Base-by-base conservation (phyloP, 2,888 invertebrate genomes). In the Romanomermis culicivorax region DNA sequence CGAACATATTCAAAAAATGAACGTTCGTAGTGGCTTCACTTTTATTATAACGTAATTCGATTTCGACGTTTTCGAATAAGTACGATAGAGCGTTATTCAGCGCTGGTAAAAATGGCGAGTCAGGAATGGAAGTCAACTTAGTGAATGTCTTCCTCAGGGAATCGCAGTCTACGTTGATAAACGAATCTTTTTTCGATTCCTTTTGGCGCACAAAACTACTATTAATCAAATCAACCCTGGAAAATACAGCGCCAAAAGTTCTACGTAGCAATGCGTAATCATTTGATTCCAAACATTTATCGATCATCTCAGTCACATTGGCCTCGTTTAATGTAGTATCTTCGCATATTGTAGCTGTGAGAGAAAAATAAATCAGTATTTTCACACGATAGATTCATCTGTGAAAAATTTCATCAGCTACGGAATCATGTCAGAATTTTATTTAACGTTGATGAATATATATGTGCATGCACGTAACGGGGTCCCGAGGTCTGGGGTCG, bases 181-280 rank as follows among this genome's bases (percentile, higher is more conserved):
- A n/a, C n/a, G 4, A n/a, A 7, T 50, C 50, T 26, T 7, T 50
- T 7, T 7, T 23, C 17, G 17, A 11, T 23, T 11, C 11, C n/a
- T 45, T 11, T 20, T 45, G 7, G 47, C 7, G n/a, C 54, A 77
- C 73, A 74, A 87, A 82, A 75, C 82, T 84, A 63, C 78, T 75
- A 51, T 82, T 78, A 53, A 88, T 71, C 58, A 80, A 76, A 59
- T 79, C 79, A 45, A 79, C 77, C 58, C 73, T 74, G 29, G 77
- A 77, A 70, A 82, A 88, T 1, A 85, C 81, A 68, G 81, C 79
- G 1, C 82, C 82, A 30, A 88, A 70, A 17, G 81, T 80, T 55
- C 81, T 76, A 58, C 82, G 80, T 48, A 88, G 72, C 11, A 79
- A 77, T 49, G 82, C 78, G 65, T 81, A 83, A 55, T 77, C 76